Evolutionary conservation across 2,113 vertebrate species (phyloP), one percentile per base, ranked within the genome.

Genomic region (Dolichallabes microphthalmus): DNA sequence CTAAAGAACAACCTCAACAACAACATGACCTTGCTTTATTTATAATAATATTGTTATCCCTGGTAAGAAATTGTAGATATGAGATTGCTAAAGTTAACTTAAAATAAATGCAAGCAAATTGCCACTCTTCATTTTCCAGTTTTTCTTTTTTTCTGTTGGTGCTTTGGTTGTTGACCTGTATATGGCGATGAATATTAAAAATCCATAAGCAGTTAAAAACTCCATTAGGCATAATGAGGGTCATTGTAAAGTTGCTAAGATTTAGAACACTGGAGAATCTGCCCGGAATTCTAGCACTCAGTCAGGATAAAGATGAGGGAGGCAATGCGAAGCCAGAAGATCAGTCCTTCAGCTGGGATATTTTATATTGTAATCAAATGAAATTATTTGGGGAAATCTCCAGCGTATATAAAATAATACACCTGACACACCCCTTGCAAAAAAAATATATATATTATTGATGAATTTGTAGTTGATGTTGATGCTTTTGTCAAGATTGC

Each of bases 181-280:
- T 4, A 78, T 22, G 75, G 53, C 27, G 27, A 57, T 58, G 75
- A 12, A 78, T 58, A 78, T 78, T 78, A 78, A 78, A 78, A 78
- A 57, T 58, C 27, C 75, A 78, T 78, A 78, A 78, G 75, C 53
- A 22, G 27, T 58, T 78, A 20, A 78, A 57, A 78, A 78, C 17
- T 57, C 53, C 75, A 77, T 77, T 77, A 77, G 53, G 75, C n/a
- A 57, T 77, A 77, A 77, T 77, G 75, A 77, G 75, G 53, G 53
- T 77, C 75, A 77, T 77, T 11, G 53, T 10, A 57, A 77, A 77
- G 52, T 77, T 58, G 8, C 9, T 11, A 35, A 78, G 53, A 32
- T 78, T 27, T 58, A 30, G 53, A 32, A 32, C 53, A 57, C 17
- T 58, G 57, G 35, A 78, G 11, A 57, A 78, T 78, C 75, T 58